Evolutionary conservation across 2,888 invertebrate genomes (phyloP).

Genomic region (Thymelicus lineola): DNA sequence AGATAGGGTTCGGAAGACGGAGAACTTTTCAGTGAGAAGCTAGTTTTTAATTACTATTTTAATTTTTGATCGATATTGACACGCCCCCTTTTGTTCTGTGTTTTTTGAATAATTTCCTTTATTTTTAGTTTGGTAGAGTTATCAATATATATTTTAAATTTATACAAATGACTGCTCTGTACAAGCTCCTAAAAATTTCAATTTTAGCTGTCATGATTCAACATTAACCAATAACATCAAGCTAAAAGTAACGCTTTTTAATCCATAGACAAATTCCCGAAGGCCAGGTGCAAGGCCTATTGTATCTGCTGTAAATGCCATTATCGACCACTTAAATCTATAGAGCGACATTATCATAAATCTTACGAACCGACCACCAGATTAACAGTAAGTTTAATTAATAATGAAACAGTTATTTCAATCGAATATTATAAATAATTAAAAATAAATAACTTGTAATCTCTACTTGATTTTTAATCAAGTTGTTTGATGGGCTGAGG

Average conservation of each 20-base stretch:
- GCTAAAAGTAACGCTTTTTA: constrained; percentile 1
- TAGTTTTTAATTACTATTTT: too few species aligned
- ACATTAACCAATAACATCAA: neutral
- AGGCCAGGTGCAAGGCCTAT: constrained; percentile 4
- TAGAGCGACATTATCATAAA: neutral
- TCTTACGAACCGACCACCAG: neutral
- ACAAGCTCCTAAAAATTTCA: too few species aligned
- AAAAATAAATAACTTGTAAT: constrained; percentile 5
- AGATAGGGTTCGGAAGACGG: too few species aligned
- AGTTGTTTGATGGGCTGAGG: neutral
- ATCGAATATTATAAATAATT: constrained; percentile 22
- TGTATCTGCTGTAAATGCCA: neutral
- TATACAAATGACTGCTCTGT: too few species aligned
- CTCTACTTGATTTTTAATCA: neutral
- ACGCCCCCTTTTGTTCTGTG: too few species aligned
- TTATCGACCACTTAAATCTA: neutral
- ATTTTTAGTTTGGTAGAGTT: too few species aligned
- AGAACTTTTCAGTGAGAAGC: too few species aligned
- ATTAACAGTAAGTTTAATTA: constrained; percentile 1
- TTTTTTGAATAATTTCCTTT: too few species aligned
- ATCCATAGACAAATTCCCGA: neutral
- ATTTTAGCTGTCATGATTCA: neutral
- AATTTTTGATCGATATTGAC: too few species aligned
- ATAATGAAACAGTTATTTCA: constrained; percentile 5
- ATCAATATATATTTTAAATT: too few species aligned